Evolutionary conservation across 2,888 invertebrate species (phyloP), one percentile per base, ranked within the genome.

Genomic region (Lycophotia porphyrea): DNA sequence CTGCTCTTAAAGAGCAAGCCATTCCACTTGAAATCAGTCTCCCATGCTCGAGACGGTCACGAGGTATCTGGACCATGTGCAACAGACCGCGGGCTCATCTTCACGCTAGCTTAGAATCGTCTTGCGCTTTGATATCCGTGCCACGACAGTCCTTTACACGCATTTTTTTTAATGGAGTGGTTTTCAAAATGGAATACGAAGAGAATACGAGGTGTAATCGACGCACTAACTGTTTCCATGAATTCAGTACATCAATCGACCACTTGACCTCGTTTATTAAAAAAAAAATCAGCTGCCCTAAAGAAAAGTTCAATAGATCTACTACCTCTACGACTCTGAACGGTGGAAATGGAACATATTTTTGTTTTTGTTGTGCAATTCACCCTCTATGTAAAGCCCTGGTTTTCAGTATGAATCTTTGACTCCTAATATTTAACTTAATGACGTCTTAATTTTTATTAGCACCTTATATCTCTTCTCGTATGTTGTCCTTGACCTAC

Each of bases 51-150:
- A 75, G 76, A 60, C 11, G 34, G 15, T 52, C 60, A 78, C 42
- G 60, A 77, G 78, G 78, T 78, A 82, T 76, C 66, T 66, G 61
- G 78, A 47, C 27, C 82, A 66, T 61, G 67, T 61, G 52, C 67
- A 76, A 18, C 77, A 77, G 66, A 66, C 82, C 78, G 60, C 61
- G 31, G 76, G 18, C 65, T 27, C 67, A 65, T 66, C 77, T 61
- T 39, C 60, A 31, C 76, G 74, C 42, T 42, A 42, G 49, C 80
- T 27, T n/a, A 15, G 31, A 34, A 24, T 24, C 49, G 31, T 60
- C 42, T 49, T 21, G 18, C 44, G 7, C 44, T 58, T 49, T 78
- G 34, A 83, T 55, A 66, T 83, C 71, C 39, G 60, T 77, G 61
- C 52, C 66, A 52, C 66, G 36, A 61, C 52, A 76, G 82, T 66